These are phyloP conservation scores for Lutraria rhynchaena DNA, from an alignment of 1,140 invertebrate species.

Conservation along the genomic window DNA sequence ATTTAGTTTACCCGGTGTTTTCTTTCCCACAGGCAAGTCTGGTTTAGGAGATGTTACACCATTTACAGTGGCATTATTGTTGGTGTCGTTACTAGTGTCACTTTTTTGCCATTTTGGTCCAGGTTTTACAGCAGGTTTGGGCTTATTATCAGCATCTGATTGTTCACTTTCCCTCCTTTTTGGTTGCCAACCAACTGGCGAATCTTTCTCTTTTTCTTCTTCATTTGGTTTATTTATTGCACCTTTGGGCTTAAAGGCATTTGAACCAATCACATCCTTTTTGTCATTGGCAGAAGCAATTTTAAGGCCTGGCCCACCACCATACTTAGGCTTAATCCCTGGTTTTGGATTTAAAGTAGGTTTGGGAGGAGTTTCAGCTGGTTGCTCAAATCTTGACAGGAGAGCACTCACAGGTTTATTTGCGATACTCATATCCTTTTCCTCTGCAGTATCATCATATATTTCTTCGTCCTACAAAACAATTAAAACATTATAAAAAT, in stretches of 20 bases:
- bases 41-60: background rate
- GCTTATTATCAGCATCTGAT: background rate
- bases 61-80: constrained; percentile 28
- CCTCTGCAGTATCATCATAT: constrained; percentile 4
- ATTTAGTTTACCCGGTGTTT: too few relatives aligned
- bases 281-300: constrained; percentile 6
- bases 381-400: constrained; percentile 13
- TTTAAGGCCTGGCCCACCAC: constrained; percentile 16
- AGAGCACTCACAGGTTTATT: constrained; percentile 16
- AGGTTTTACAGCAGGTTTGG: constrained; percentile 7
- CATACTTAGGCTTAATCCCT: background rate
- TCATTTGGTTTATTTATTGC: constrained; percentile 1
- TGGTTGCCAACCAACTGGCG: background rate
- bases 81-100: background rate
- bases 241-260: constrained; percentile 5
- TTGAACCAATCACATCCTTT: background rate
- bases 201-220: background rate
- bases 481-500: background rate
- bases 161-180: background rate
- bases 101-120: background rate
- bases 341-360: constrained; percentile 2
- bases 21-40: background rate
- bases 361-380: background rate
- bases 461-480: constrained; percentile 6
- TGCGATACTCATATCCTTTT: background rate